Evolutionary conservation across 2,113 vertebrate genomes (phyloP), one percentile per base, ranked within the genome.

Genomic region (Heliornis fulica): DNA sequence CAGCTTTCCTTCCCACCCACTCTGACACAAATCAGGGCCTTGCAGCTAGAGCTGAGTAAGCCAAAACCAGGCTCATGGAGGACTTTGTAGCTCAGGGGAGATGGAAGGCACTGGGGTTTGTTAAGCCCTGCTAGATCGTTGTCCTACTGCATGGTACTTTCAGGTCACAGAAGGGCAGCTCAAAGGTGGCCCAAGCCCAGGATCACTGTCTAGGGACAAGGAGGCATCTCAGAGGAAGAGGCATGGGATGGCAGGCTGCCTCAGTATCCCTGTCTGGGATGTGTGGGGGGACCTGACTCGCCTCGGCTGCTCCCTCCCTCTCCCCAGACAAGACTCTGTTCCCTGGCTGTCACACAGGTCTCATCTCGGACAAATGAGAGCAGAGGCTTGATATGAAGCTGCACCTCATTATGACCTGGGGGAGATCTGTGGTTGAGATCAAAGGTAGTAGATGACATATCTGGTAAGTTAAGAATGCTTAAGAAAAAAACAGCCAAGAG

Each of bases 391-490:
- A 80, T 69, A 87, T 0, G 14, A 61, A 66, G 61, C 61, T 69
- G 38, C 11, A 3, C 79, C 79, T 87, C 29, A 14, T 77, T 34
- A 77, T 34, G 51, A 53, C 64, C 60, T 15, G 28, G 10, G 54
- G 69, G 69, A 78, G 75, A 34, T 29, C 43, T 51, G 41, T 40
- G 78, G 64, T 61, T 41, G 80, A 90, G 86, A 88, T 90, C 68
- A 90, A 85, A 94, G 75, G n/a, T 16, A 22, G 36, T 4, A 41
- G 56, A 90, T 53, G 65, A 29, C 75, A 87, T 53, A 82, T 36
- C 65, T 34, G 38, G 79, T 81, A 70, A 78, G 78, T 51, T 53
- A 38, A 61, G 57, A 78, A 57, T 2, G 1, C 56, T 65, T 46
- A n/a, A 32, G 69, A 36, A 46, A 54, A 66, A 45, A 64, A 20